Conservation (phyloP, 2,888 invertebrate genomes). For the Cheilosia grossa region DNA sequence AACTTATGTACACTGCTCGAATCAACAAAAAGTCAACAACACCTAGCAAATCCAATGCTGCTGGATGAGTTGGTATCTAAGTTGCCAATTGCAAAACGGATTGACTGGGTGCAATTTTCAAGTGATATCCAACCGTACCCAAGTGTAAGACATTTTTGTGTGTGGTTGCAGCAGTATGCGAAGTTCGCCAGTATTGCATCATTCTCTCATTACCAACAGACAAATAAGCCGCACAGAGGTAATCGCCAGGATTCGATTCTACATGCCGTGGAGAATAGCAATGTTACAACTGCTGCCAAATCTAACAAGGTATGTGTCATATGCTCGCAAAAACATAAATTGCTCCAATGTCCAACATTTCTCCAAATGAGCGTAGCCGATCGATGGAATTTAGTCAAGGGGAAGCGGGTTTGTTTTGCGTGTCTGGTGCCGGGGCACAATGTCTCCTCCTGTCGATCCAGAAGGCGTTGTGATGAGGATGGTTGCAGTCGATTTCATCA, state of each 20-base stretch:
- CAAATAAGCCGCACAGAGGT: not conserved
- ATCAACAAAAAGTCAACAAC: not conserved
- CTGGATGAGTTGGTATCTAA: not conserved
- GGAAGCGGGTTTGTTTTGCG: constrained; percentile 13
- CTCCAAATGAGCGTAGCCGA: not conserved
- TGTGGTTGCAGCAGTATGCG: constrained; percentile 1
- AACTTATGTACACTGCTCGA: not conserved
- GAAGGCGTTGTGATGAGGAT: not conserved
- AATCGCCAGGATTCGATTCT: not conserved
- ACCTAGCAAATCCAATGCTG: not conserved
- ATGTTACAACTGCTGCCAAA: not conserved
- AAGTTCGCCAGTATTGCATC: constrained; percentile 3
- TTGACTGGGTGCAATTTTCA: constrained; percentile 18
- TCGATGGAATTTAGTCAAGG: constrained; percentile 13
- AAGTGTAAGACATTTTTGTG: not conserved
- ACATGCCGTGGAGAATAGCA: not conserved
- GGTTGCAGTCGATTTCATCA: constrained; percentile 29
- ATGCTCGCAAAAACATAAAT: not conserved
- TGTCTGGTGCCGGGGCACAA: constrained; percentile 11
- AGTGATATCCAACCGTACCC: constrained; percentile 2
- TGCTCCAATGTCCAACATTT: not conserved
- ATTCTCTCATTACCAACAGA: not conserved
- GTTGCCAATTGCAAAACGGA: constrained; percentile 1
- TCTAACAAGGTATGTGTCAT: not conserved
- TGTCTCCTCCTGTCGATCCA: not conserved